phyloP scores from a whole-genome alignment of 2,888 invertebrate genomes.

The Phoenoteleia sp. region DNA sequence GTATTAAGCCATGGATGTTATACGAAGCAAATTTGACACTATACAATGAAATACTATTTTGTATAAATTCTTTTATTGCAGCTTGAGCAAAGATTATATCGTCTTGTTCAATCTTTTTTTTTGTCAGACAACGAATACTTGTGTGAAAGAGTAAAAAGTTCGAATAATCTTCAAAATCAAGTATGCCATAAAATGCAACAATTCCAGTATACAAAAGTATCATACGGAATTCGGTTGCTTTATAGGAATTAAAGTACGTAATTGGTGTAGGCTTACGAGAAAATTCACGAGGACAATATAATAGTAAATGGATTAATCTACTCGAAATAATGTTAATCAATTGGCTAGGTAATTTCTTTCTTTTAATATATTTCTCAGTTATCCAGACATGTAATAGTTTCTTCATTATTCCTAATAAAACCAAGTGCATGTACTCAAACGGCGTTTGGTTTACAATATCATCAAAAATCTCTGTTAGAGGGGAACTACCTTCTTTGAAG shows the following conservation, averaged over 20 bases:
- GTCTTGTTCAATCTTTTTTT: not conserved
- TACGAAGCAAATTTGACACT: slow-evolving; percentile 26
- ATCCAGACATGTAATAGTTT: slow-evolving; percentile 16
- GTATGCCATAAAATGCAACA: slow-evolving; percentile 27
- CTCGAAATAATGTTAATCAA: not conserved
- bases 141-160: slow-evolving; percentile 38
- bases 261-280: slow-evolving; percentile 27
- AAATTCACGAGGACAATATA: slow-evolving; percentile 43
- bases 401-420: slow-evolving; percentile 31
- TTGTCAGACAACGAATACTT: slow-evolving; percentile 24
- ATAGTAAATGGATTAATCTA: not conserved
- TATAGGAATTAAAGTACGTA: not conserved
- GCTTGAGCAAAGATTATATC: slow-evolving; percentile 14
- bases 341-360: not conserved
- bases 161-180: slow-evolving; percentile 9
- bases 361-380: slow-evolving; percentile 18
- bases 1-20: no score
- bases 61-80: slow-evolving; percentile 15
- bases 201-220: slow-evolving; percentile 12
- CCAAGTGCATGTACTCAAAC: slow-evolving; percentile 56
- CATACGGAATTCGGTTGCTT: slow-evolving; percentile 31
- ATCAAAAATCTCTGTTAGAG: slow-evolving; percentile 13
- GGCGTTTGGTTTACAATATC: slow-evolving; percentile 29
- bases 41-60: not conserved
- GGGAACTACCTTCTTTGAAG: slow-evolving; percentile 21